Base-by-base conservation (phyloP, 2,797 vertebrate species). In the Pseudochirops corinnae region DNA sequence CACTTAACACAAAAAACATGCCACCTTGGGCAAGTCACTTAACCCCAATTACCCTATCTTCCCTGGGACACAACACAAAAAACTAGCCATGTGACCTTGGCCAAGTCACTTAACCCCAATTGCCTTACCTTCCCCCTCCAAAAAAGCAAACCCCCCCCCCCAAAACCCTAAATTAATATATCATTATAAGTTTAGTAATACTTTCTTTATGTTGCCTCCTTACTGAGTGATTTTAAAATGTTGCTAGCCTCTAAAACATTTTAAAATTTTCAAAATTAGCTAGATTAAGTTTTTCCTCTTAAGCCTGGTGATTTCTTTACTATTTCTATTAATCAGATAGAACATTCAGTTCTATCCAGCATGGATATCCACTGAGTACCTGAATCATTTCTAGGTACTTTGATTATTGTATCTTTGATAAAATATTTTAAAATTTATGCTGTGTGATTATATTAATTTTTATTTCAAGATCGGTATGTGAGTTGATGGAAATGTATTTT, bases 181-280 rank as follows among this genome's bases (percentile, higher is more conserved):
- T 57, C 26, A 7, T 26, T 57, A 5, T 57, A 21, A 74, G 67
- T 82, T 82, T 82, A 82, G n/a, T 82, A 82, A 91, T 4, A 33
- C 1, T n/a, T 62, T 57, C 10, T 55, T 95, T 39, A 87, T n/a
- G 3, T 90, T 82, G 18, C 95, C 46, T 96, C 46, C 67, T 52
- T 93, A 82, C 50, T 82, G 93, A 29, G 33, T 94, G 57, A 90
- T 1, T 95, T 92, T 95, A 90, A 95, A 94, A 93, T 11, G 67
- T 29, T 93, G 13, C 52, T 62, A 31, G 9, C 93, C 16, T 92
- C 91, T 90, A 74, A 90, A 67, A 50, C 67, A 92, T 24, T 62
- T 97, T 96, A 96, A 93, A 87, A 92, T 24, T 62, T 97, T 96
- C 94, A 92, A 87, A 24, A 93, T 93, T 52, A 58, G 28, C 26